Evolutionary conservation across 2,797 vertebrate genomes (phyloP).

Genomic region (Chanos chanos): DNA sequence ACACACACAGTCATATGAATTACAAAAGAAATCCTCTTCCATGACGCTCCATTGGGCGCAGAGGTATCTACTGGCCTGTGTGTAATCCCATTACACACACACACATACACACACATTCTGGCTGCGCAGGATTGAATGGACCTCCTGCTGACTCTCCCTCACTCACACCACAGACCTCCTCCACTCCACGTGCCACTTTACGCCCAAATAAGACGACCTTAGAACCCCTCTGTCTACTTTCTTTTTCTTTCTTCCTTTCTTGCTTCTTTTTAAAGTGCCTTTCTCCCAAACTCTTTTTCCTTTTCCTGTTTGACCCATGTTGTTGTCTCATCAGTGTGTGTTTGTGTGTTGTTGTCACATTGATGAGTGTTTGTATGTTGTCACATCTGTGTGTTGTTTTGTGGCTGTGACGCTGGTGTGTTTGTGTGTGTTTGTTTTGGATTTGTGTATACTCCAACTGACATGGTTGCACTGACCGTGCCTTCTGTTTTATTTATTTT

Average conservation of each 20-base stretch:
- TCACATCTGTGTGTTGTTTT: too few species aligned
- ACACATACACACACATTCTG: background rate
- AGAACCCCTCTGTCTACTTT: background rate
- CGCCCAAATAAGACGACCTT: too few species aligned
- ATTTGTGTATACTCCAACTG: too few species aligned
- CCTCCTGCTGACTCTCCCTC: background rate
- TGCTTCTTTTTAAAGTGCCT: slow-evolving; percentile 7
- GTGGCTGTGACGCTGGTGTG: too few species aligned
- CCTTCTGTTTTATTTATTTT: too few species aligned
- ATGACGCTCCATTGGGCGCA: slow-evolving; percentile 19
- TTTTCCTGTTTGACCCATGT: slow-evolving; percentile 64
- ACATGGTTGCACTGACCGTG: too few species aligned
- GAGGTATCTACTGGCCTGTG: slow-evolving; percentile 23
- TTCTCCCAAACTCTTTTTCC: slow-evolving; percentile 47
- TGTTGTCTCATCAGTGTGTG: slow-evolving; percentile 60
- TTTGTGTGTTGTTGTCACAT: background rate
- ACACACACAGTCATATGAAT: slow-evolving; percentile 12
- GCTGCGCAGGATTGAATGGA: background rate
- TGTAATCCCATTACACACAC: slow-evolving; percentile 41
- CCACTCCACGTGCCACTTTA: too few species aligned
- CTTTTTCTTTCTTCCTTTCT: background rate
- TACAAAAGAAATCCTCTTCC: slow-evolving; percentile 28
- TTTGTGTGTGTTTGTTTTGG: too few species aligned
- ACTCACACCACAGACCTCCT: too few species aligned
- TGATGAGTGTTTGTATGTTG: too few species aligned